Evolutionary conservation across 1,140 invertebrate genomes (phyloP).

Genomic region (Formica selysi): DNA sequence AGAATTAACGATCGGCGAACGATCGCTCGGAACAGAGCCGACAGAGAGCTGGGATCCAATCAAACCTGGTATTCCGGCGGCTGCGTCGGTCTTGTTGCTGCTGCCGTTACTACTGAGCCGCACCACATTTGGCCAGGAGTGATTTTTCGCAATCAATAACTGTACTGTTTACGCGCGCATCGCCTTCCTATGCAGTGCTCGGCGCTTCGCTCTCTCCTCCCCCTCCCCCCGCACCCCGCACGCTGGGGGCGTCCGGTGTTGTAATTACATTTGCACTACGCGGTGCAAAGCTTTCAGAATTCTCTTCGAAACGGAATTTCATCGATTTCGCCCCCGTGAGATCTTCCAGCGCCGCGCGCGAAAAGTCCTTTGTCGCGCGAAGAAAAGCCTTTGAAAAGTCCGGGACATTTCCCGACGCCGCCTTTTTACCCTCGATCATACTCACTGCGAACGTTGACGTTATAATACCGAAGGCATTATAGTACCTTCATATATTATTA

Average conservation of each 20-base stretch:
- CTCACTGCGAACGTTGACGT: background rate
- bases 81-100: background rate
- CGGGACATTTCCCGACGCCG: background rate
- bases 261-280: constrained; percentile 54
- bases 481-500: constrained; percentile 5
- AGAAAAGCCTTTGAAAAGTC: constrained; percentile 22
- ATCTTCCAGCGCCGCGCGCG: constrained; percentile 1
- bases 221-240: background rate
- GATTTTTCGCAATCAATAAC: constrained; percentile 69
- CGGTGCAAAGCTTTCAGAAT: constrained; percentile 48
- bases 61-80: constrained; percentile 44
- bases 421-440: constrained; percentile 27
- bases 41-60: constrained; percentile 21
- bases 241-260: constrained; percentile 3
- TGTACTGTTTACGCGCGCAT: constrained; percentile 43
- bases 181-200: constrained; percentile 20
- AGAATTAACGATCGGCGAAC: constrained; percentile 62
- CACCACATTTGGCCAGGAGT: constrained; percentile 50
- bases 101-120: background rate
- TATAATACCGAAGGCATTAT: background rate
- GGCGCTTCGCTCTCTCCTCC: constrained; percentile 1
- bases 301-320: constrained; percentile 45
- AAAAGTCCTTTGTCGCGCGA: constrained; percentile 38
- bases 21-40: constrained; percentile 15
- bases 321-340: constrained; percentile 50